phyloP scores from a whole-genome alignment of 2,888 invertebrate species.

The Colostygia pectinataria region DNA sequence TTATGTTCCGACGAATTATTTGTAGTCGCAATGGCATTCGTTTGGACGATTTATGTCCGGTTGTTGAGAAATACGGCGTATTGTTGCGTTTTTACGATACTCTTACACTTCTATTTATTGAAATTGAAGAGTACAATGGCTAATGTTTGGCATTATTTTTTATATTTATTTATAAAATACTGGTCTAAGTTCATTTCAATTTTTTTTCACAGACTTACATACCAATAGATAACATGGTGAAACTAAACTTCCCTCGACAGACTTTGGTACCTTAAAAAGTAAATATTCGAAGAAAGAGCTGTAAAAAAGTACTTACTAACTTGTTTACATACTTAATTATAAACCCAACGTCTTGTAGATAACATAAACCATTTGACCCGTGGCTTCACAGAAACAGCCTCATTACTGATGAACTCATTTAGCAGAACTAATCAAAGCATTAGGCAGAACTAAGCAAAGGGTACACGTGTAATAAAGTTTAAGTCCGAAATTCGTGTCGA shows the following conservation, averaged over 20 bases:
- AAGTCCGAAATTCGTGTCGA: slow-evolving; percentile 40
- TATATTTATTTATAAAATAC: too few species aligned
- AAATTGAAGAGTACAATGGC: slow-evolving; percentile 21
- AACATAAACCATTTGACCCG: slow-evolving; percentile 1
- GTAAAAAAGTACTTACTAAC: too few species aligned
- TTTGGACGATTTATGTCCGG: slow-evolving; percentile 44
- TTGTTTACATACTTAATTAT: too few species aligned
- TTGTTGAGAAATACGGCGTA: slow-evolving; percentile 40
- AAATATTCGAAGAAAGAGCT: too few species aligned
- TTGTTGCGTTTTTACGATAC: slow-evolving; percentile 47
- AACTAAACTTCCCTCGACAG: too few species aligned
- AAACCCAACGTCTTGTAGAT: too few species aligned
- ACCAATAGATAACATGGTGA: too few species aligned
- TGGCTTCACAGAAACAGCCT: slow-evolving; percentile 2
- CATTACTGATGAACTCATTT: slow-evolving; percentile 11
- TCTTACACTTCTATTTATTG: slow-evolving; percentile 40
- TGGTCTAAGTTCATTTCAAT: too few species aligned
- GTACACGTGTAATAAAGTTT: slow-evolving; percentile 16
- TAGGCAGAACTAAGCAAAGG: too few species aligned
- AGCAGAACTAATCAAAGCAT: slow-evolving; percentile 17
- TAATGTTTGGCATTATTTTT: slow-evolving; percentile 11
- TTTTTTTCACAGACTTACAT: too few species aligned
- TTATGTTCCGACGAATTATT: slow-evolving; percentile 45
- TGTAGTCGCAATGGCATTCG: slow-evolving; percentile 41
- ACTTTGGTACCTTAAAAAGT: too few species aligned